Evolutionary conservation across 2,888 invertebrate species (phyloP).

Genomic region (Tachina grossa): DNA sequence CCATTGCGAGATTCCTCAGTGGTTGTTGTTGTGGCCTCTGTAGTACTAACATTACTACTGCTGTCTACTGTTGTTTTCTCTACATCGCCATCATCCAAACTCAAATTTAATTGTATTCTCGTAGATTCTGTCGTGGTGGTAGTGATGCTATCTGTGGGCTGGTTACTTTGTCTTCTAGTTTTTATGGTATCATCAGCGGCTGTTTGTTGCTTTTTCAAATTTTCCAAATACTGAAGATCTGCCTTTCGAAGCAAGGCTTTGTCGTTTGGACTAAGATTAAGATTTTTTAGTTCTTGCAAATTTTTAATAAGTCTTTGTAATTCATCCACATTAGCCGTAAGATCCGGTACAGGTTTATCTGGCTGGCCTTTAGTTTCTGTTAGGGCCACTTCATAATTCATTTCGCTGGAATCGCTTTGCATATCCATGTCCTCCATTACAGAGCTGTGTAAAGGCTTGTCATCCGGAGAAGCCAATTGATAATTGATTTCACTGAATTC

Average conservation of each 20-base stretch:
- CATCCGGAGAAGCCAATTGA: conserved; percentile 77
- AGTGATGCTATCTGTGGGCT: conserved; percentile 28
- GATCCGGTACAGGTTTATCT: conserved; percentile 46
- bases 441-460: background rate
- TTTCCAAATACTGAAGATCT: conserved; percentile 77
- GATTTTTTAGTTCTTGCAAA: conserved; percentile 80
- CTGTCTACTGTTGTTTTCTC: background rate
- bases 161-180: conserved; percentile 83
- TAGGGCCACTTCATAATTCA: conserved; percentile 77
- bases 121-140: conserved; percentile 75
- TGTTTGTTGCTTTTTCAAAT: conserved; percentile 72
- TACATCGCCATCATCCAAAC: conserved; percentile 64
- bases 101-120: conserved; percentile 77
- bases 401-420: conserved; percentile 75
- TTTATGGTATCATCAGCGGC: conserved; percentile 75
- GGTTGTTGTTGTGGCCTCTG: conserved; percentile 72
- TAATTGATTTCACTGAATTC: conserved; percentile 79
- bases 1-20: conserved; percentile 81
- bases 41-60: conserved; percentile 58
- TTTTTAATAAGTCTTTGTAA: conserved; percentile 83
- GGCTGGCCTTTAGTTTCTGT: conserved; percentile 67
- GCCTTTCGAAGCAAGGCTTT: conserved; percentile 81
- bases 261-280: conserved; percentile 76
- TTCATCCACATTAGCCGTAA: conserved; percentile 83
- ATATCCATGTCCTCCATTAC: background rate